These are phyloP conservation scores for Zootermopsis nevadensis DNA, from an alignment of 2,888 invertebrate genomes.

Conservation along the genomic window DNA sequence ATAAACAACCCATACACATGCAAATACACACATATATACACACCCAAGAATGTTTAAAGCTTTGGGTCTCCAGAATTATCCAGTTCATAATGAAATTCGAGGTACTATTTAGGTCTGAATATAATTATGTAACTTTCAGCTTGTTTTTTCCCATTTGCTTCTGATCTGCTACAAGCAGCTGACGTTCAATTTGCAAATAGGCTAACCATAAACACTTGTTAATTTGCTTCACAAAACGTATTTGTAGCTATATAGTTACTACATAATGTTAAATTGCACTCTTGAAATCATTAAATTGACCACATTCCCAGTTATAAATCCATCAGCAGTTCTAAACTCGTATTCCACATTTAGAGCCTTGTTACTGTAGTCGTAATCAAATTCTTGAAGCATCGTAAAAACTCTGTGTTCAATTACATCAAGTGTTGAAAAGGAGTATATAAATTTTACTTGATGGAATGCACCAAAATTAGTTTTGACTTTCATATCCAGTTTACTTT, in stretches of 20 bases:
- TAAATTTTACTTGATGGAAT: constrained; percentile 1
- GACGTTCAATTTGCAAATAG: not conserved
- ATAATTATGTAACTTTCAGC: not conserved
- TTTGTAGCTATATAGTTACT: not conserved
- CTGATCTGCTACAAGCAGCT: not conserved
- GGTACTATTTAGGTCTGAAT: too few relatives aligned
- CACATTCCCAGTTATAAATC: not conserved
- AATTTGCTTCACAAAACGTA: not conserved
- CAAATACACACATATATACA: too few relatives aligned
- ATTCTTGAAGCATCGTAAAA: not conserved
- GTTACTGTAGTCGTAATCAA: not conserved
- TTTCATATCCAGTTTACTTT: not conserved
- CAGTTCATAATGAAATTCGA: too few relatives aligned
- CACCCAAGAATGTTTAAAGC: too few relatives aligned
- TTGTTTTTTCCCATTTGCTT: not conserved
- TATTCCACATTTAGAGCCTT: not conserved
- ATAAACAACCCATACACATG: too few relatives aligned
- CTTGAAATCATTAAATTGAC: not conserved
- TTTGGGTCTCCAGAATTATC: too few relatives aligned
- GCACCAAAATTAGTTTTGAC: not conserved
- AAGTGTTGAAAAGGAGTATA: not conserved
- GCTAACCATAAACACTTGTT: not conserved
- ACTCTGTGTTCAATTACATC: not conserved
- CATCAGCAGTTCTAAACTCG: not conserved
- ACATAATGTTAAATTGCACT: not conserved